Conservation (phyloP, 1,140 invertebrate genomes). For the Protaetia brevitarsis region DNA sequence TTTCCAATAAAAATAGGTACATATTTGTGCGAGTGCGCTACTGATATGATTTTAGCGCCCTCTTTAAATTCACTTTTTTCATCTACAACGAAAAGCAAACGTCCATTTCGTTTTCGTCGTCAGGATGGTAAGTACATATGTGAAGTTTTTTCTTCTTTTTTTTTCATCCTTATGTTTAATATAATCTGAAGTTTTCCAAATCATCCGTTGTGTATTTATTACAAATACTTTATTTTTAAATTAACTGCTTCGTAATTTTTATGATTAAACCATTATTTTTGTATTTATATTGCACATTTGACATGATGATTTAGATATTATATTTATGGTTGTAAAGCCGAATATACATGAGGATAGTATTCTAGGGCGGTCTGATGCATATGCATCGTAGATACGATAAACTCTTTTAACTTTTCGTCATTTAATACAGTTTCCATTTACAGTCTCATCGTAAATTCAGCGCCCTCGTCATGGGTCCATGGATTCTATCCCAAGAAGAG, state of each 20-base stretch:
- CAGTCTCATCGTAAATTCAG: conserved; percentile 99
- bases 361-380: conserved; percentile 56
- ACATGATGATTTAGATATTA: conserved; percentile 51
- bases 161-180: conserved; percentile 18
- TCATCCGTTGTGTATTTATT: conserved; percentile 22
- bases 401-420: neutral
- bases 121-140: conserved; percentile 38
- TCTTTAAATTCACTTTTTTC: neutral
- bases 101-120: conserved; percentile 35
- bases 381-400: neutral
- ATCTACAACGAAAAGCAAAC: neutral
- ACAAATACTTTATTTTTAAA: neutral
- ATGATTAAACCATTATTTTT: neutral
- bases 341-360: conserved; percentile 49
- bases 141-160: neutral
- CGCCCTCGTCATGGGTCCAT: conserved; percentile 99
- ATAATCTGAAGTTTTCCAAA: conserved; percentile 26
- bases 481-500: conserved; percentile 99
- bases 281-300: conserved; percentile 3
- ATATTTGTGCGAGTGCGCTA: too few species aligned
- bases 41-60: neutral
- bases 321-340: conserved; percentile 51
- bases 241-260: neutral
- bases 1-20: too few species aligned
- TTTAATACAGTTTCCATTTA: conserved; percentile 47